Conservation (phyloP, 2,113 vertebrate species). For the Austrofundulus limnaeus region DNA sequence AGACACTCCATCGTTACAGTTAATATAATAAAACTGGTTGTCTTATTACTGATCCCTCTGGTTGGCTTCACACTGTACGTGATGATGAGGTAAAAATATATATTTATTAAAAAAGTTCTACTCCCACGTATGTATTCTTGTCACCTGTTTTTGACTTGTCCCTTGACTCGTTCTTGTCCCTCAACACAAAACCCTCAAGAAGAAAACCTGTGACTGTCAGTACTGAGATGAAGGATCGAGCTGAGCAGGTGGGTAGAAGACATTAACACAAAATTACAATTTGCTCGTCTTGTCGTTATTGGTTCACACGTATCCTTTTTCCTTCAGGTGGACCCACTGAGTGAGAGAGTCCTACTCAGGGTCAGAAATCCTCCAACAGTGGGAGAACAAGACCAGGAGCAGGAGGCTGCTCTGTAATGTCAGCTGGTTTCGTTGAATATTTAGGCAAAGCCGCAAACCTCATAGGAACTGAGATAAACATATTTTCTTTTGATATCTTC, state of each 20-base stretch:
- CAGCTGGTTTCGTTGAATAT: not conserved
- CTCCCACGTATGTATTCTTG: not conserved
- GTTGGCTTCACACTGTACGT: not conserved
- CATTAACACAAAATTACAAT: not conserved
- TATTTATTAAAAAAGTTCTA: no score
- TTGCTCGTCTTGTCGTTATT: not conserved
- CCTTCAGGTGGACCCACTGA: not conserved
- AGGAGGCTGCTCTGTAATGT: not conserved
- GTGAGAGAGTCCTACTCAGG: not conserved
- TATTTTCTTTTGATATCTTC: not conserved
- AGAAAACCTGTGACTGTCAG: not conserved
- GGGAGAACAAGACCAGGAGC: not conserved
- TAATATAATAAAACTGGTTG: not conserved
- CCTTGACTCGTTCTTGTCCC: not conserved
- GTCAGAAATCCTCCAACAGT: not conserved
- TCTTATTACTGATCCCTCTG: not conserved
- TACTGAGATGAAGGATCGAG: not conserved
- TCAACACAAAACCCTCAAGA: not conserved
- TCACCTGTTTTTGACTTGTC: not conserved
- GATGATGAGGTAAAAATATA: constrained; percentile 15
- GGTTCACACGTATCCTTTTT: not conserved
- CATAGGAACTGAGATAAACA: not conserved
- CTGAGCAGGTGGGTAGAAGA: not conserved
- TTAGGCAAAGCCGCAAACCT: not conserved
- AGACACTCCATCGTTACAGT: not conserved